phyloP scores from a whole-genome alignment of 2,888 invertebrate species.

The Tethea ocularis region DNA sequence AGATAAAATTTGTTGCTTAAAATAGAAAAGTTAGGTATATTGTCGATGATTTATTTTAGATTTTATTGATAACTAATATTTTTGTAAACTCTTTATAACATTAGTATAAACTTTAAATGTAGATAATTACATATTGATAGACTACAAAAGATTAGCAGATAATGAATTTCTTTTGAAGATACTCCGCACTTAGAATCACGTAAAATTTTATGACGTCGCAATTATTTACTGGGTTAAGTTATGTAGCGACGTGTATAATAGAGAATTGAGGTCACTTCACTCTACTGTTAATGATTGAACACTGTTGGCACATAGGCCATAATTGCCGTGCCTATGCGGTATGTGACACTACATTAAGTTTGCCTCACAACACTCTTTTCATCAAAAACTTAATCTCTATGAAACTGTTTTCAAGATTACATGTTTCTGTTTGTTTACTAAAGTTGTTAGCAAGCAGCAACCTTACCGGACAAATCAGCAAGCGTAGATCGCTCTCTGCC shows the following conservation, averaged over 20 bases:
- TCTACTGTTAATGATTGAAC: neutral
- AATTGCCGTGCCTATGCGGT: neutral
- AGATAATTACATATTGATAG: neutral
- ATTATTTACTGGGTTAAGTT: neutral
- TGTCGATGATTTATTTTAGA: too few species aligned
- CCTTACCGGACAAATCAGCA: too few species aligned
- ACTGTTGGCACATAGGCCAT: neutral
- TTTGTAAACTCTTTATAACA: too few species aligned
- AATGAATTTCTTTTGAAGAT: neutral
- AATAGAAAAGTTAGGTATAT: too few species aligned
- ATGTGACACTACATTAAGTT: neutral
- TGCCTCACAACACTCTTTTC: neutral
- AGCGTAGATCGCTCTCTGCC: too few species aligned
- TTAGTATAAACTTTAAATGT: too few species aligned
- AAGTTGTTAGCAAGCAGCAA: too few species aligned
- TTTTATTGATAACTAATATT: too few species aligned
- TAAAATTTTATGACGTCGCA: neutral
- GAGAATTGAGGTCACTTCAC: constrained; percentile 5
- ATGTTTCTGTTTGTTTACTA: too few species aligned
- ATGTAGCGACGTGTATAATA: neutral
- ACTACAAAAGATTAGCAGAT: neutral
- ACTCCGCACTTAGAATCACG: neutral
- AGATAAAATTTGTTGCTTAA: too few species aligned
- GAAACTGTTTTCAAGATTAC: neutral
- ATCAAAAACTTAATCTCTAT: neutral